Conservation (phyloP, 1,140 invertebrate genomes). For the Xylocopa sonorina region DNA sequence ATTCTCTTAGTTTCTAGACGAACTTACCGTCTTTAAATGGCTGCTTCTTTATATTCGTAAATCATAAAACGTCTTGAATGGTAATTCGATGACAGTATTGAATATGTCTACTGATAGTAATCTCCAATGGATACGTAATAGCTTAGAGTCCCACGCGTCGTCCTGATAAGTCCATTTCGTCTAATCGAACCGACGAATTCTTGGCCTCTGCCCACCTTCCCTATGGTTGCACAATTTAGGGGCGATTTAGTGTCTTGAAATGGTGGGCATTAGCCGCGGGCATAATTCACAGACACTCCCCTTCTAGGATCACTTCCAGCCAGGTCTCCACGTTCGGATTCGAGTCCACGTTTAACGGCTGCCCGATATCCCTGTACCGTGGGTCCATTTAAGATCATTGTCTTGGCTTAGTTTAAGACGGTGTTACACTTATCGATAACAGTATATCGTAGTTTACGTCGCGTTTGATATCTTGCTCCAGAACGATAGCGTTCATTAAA, state of each 20-base stretch:
- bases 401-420: conserved; percentile 19
- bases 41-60: too few relatives aligned
- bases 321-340: conserved; percentile 45
- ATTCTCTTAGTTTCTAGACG: too few relatives aligned
- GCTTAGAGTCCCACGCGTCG: neutral
- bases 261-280: conserved; percentile 66
- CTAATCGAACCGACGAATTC: conserved; percentile 68
- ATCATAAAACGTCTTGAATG: too few relatives aligned
- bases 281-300: conserved; percentile 70
- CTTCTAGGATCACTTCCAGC: conserved; percentile 62
- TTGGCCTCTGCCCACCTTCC: conserved; percentile 35
- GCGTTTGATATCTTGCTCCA: neutral
- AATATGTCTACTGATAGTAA: too few relatives aligned
- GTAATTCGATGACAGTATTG: too few relatives aligned
- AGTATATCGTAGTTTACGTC: neutral
- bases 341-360: conserved; percentile 38
- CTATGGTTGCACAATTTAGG: conserved; percentile 60
- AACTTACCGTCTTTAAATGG: too few relatives aligned
- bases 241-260: conserved; percentile 68
- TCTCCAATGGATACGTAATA: neutral
- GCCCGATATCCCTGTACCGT: conserved; percentile 1
- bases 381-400: conserved; percentile 32
- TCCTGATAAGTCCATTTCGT: conserved; percentile 67
- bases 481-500: neutral
- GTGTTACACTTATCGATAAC: neutral